Evolutionary conservation across 2,113 vertebrate genomes (phyloP).

Genomic region (Macheiramphus alcinus): DNA sequence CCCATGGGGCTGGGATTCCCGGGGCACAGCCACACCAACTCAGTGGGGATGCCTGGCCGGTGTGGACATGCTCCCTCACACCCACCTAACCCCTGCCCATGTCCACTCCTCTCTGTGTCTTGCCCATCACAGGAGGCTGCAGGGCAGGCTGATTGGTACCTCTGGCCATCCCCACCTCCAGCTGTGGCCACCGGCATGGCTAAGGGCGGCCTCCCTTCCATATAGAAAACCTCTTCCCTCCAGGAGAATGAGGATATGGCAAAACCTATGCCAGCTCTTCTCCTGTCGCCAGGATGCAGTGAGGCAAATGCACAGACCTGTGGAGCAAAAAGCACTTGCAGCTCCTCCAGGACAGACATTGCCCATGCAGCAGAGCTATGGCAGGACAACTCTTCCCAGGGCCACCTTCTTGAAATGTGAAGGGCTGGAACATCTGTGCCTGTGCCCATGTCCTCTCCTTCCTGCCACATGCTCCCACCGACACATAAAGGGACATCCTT

Average conservation of each 20-base stretch:
- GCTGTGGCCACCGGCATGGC: not conserved
- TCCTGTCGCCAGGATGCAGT: not conserved
- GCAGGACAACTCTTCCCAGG: not conserved
- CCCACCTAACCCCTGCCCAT: not conserved
- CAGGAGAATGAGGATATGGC: not conserved
- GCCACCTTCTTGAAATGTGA: not conserved
- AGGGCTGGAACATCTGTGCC: not conserved
- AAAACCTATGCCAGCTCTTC: not conserved
- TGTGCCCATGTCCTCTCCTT: not conserved
- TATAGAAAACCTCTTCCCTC: not conserved
- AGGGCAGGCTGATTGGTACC: not conserved
- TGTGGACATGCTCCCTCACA: not conserved
- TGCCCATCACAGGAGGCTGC: not conserved
- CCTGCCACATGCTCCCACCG: not conserved
- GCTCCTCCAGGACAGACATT: not conserved
- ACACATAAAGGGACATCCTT: not conserved
- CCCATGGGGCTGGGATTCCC: rapidly evolving
- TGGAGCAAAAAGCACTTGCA: not conserved
- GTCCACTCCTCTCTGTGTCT: not conserved
- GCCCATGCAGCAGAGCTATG: not conserved
- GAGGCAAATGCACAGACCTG: not conserved
- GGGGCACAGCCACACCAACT: not conserved
- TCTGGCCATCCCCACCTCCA: not conserved
- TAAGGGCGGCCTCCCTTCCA: not conserved
- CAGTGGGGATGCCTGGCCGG: rapidly evolving